phyloP scores from a whole-genome alignment of 1,140 invertebrate genomes.

The Cyclina sinensis region DNA sequence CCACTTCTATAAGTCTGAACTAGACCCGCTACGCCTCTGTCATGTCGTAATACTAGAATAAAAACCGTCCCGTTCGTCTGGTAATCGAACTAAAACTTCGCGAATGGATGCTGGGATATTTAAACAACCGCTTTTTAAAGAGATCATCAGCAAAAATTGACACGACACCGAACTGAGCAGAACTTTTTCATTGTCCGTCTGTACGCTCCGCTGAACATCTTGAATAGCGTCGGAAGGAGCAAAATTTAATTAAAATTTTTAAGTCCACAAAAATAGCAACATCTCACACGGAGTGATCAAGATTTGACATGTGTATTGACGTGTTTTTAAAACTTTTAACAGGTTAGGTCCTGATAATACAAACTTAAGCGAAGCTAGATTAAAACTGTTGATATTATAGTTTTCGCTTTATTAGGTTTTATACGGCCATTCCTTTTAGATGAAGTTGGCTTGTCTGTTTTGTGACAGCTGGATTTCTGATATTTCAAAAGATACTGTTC shows the following conservation, averaged over 20 bases:
- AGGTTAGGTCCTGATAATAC: conserved; percentile 12
- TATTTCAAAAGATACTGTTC: no score
- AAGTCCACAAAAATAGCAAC: conserved; percentile 51
- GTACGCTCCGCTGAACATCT: conserved; percentile 53
- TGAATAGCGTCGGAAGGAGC: conserved; percentile 38
- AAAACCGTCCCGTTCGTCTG: no score
- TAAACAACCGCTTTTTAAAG: conserved; percentile 18
- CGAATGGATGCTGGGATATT: not conserved
- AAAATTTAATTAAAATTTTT: conserved; percentile 66
- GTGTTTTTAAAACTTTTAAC: conserved; percentile 1
- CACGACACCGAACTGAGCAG: conserved; percentile 54
- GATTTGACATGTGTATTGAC: conserved; percentile 47
- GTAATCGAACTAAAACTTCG: not conserved
- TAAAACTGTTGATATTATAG: conserved; percentile 5
- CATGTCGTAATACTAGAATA: no score
- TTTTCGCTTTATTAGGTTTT: not conserved
- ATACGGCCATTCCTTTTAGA: not conserved
- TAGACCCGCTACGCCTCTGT: no score
- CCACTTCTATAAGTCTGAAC: no score
- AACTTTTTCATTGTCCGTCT: conserved; percentile 65
- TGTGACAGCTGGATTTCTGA: no score
- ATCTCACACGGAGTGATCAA: not conserved
- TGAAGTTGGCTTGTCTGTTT: no score
- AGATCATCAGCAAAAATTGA: conserved; percentile 52
- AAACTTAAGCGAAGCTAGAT: not conserved